A percentile compares a stretch with the other conserved stretches of the same genome.
Evolutionary conservation across 2,888 invertebrate genomes (phyloP).

Genomic region (Helobdella robusta): DNA sequence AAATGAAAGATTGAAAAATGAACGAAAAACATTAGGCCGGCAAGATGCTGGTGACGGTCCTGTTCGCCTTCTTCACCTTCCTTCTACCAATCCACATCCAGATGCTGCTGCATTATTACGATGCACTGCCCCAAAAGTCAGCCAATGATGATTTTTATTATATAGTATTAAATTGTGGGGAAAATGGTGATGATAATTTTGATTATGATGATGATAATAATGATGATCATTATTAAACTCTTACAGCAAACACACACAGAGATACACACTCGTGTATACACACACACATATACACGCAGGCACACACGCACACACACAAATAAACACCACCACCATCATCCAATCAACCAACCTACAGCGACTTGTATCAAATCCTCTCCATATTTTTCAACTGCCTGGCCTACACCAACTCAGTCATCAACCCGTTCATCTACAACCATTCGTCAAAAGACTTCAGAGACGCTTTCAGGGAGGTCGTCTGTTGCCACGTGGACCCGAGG

Average conservation of each 20-base stretch:
- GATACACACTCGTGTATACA: too few relatives aligned
- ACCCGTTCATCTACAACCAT: constrained; percentile 37
- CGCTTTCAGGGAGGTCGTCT: constrained; percentile 34
- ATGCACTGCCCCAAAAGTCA: constrained; percentile 20
- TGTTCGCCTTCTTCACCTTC: constrained; percentile 33
- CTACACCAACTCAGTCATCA: constrained; percentile 36
- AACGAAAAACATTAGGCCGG: too few relatives aligned
- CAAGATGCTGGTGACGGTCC: constrained; percentile 33
- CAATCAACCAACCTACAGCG: neutral
- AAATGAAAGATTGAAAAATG: too few relatives aligned
- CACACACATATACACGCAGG: too few relatives aligned
- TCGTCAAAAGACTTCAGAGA: constrained; percentile 36
- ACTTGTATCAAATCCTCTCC: constrained; percentile 29
- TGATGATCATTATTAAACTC: too few relatives aligned
- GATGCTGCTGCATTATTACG: constrained; percentile 32
- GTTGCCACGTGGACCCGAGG: constrained; percentile 5
- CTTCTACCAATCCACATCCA: constrained; percentile 35
- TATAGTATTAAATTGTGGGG: too few relatives aligned
- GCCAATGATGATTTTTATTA: too few relatives aligned
- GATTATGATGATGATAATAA: too few relatives aligned
- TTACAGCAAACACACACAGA: too few relatives aligned
- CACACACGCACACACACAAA: too few relatives aligned
- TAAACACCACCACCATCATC: too few relatives aligned
- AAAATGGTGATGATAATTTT: too few relatives aligned
- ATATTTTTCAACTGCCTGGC: constrained; percentile 35